phyloP scores from a whole-genome alignment of 64 coral and sea anemone species.

The Catalaphyllia jardinei region DNA sequence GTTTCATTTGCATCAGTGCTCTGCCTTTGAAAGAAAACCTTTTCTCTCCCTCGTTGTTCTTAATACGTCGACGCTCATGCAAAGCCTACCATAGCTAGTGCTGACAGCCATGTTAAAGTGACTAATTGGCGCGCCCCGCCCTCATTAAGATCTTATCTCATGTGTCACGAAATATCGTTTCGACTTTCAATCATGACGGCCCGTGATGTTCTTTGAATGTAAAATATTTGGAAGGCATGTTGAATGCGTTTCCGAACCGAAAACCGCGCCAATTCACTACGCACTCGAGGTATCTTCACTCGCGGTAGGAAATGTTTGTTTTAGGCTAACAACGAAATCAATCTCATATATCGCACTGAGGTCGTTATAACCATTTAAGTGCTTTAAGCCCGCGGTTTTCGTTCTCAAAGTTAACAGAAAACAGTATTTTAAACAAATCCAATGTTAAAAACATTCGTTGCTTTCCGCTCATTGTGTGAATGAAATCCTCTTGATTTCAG shows the following conservation, averaged over 20 bases:
- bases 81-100: not conserved
- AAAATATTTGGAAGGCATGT: slow-evolving; percentile 42
- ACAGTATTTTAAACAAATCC: not conserved
- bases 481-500: not conserved
- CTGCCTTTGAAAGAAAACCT: not conserved
- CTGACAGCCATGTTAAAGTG: slow-evolving; percentile 50
- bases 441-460: not conserved
- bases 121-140: slow-evolving; percentile 51
- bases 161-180: slow-evolving; percentile 30
- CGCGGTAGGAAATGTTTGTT: slow-evolving; percentile 44
- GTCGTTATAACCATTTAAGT: not conserved
- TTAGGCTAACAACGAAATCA: slow-evolving; percentile 14
- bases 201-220: slow-evolving; percentile 3
- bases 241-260: not conserved
- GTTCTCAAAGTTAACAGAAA: not conserved
- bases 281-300: slow-evolving; percentile 50
- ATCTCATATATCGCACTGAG: not conserved
- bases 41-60: not conserved
- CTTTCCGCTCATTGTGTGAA: not conserved
- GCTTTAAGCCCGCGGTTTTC: not conserved
- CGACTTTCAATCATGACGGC: not conserved
- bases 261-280: slow-evolving; percentile 13
- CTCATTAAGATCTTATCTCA: slow-evolving; percentile 53
- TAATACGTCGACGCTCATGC: not conserved
- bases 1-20: not conserved